Evolutionary conservation across 23 tunicate species (phyloP).

Genomic region (Trididemnum miniatum): DNA sequence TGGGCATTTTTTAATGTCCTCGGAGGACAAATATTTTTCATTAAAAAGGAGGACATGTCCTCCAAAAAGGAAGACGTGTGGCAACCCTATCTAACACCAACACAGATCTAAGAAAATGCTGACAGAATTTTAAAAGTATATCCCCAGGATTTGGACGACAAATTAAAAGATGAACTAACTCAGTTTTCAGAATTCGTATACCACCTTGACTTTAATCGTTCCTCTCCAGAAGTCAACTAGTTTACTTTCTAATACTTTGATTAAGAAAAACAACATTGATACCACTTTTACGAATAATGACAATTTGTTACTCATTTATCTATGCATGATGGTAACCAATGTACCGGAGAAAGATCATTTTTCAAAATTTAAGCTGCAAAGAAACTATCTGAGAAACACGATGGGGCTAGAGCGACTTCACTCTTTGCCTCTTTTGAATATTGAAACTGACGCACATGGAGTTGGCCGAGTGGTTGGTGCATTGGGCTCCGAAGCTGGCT

Average conservation of each 20-base stretch:
- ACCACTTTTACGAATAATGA: neutral
- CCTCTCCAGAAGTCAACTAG: neutral
- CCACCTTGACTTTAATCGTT: neutral
- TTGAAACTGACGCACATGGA: too few relatives aligned
- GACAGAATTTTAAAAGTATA: neutral
- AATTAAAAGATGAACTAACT: neutral
- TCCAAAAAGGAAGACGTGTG: too few relatives aligned
- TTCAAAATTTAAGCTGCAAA: neutral
- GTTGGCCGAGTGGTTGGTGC: too few relatives aligned
- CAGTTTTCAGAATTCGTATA: neutral
- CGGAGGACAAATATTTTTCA: too few relatives aligned
- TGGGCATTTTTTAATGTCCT: too few relatives aligned
- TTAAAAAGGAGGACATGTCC: too few relatives aligned
- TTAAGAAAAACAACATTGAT: neutral
- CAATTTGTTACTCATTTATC: neutral
- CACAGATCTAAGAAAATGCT: neutral
- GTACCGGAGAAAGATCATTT: neutral
- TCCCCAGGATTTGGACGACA: neutral
- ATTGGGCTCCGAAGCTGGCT: too few relatives aligned
- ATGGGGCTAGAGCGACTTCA: neutral
- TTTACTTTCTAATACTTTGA: neutral
- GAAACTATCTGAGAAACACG: neutral
- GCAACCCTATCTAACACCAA: slow-evolving; percentile 1
- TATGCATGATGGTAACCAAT: neutral
- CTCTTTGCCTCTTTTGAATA: neutral